These are phyloP conservation scores for Halcyon senegalensis DNA, from an alignment of 2,113 vertebrate genomes.

Conservation along the genomic window DNA sequence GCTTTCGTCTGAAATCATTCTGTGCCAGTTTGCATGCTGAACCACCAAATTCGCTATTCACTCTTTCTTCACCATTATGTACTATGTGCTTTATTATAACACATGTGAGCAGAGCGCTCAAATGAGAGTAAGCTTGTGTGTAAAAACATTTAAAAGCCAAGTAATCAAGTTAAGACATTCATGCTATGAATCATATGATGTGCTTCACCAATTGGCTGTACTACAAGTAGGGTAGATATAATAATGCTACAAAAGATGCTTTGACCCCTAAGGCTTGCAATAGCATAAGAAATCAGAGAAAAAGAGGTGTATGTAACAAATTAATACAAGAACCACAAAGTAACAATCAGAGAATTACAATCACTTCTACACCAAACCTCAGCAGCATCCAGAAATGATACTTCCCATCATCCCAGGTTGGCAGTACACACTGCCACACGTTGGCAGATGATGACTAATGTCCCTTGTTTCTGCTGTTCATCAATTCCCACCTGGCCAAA, in stretches of 20 bases:
- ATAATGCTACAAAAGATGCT: neutral
- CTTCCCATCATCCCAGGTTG: neutral
- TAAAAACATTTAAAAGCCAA: neutral
- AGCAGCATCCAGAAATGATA: neutral
- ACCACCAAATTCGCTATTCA: neutral
- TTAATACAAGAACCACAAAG: neutral
- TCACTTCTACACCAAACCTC: neutral
- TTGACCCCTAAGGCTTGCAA: neutral
- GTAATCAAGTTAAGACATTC: neutral
- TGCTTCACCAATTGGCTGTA: neutral
- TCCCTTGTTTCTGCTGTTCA: neutral
- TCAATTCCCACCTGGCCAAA: neutral
- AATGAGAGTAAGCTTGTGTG: neutral
- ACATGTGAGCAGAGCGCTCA: neutral
- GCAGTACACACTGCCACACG: neutral
- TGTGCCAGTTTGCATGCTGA: neutral
- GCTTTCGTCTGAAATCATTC: neutral
- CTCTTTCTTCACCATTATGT: neutral
- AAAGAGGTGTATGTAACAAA: neutral
- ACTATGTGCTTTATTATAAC: neutral
- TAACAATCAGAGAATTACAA: neutral
- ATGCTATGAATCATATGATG: neutral
- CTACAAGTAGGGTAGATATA: neutral
- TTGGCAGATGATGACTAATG: neutral
- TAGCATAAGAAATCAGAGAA: neutral